Evolutionary conservation across 2,888 invertebrate genomes (phyloP), one percentile per base, ranked within the genome.

Genomic region (Clanis bilineata): DNA sequence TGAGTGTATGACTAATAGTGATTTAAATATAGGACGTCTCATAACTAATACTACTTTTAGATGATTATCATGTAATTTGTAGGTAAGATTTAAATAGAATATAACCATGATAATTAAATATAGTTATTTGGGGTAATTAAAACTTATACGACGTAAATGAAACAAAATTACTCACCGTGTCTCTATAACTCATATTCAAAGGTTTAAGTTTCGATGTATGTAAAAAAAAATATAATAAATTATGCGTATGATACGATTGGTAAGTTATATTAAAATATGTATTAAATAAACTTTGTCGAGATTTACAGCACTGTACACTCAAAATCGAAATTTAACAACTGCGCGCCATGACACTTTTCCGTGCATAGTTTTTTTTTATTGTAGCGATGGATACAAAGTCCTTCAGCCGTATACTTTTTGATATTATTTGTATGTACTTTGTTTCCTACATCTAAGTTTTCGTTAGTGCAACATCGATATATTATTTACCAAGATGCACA

Each of bases 121-220:
- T 18, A 32, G 6, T 23, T 22, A 51, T 28, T 10, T 18, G 38
- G 21, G 32, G 21, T 55, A 44, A 39, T 61, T 38, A 15, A 32
- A 28, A 41, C 36, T 54, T 18, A 22, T 28, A n/a, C 36, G 23
- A 61, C 39, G 38, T 15, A 58, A 44, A 38, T 56, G 57, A 57
- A 56, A 58, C 56, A 43, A 56, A 58, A 57, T 57, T 75, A 83
- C 89, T 89, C 73, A 90, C 89, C 64, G 87, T 75, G 75, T 88
- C 87, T 67, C 89, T 83, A 75, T 87, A 88, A 76, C 86, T 90
- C 89, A 90, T 90, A 67, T 38, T 59, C 15, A 39, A 32, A 41
- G 43, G n/a, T 39, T 59, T 54, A 32, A 15, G 10, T 9, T 59
- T 51, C 32, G 21, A 18, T 10, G 54, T 18, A 32, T 57, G n/a